A percentile compares a stretch with the other conserved stretches of the same genome.
Evolutionary conservation across 2,888 invertebrate genomes (phyloP).

Genomic region (Hyposoter dolosus): DNA sequence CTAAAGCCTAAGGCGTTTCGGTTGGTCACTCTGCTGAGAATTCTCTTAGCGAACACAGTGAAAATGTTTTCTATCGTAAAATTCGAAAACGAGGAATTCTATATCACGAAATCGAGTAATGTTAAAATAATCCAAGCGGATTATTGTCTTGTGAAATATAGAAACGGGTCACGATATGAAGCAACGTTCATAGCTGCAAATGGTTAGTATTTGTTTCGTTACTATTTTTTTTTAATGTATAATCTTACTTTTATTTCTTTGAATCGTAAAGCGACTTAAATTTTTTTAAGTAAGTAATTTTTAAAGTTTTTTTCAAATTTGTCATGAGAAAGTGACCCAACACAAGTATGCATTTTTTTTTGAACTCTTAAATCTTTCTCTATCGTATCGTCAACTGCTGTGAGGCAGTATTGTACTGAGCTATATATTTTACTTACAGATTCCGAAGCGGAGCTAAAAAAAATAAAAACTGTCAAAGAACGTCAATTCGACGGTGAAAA

Average conservation of each 20-base stretch:
- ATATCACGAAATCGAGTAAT: neutral
- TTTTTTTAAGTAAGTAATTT: neutral
- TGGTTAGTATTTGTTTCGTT: neutral
- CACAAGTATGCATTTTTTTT: no score
- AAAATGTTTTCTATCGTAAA: neutral
- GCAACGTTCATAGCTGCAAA: neutral
- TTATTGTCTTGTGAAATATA: neutral
- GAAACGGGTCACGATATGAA: neutral
- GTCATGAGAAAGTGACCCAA: no score
- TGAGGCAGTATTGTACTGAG: no score
- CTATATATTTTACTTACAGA: no score
- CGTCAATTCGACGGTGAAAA: no score
- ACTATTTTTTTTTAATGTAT: neutral
- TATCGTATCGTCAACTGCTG: no score
- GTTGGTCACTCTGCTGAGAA: neutral
- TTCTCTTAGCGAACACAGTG: neutral
- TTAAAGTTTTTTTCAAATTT: no score
- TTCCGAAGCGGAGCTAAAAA: no score
- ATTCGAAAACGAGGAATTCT: neutral
- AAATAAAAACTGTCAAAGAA: no score
- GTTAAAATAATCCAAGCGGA: neutral
- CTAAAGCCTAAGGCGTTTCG: neutral
- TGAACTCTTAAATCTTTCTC: no score
- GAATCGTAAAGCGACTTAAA: neutral
- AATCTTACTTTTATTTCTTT: neutral